Base-by-base conservation (phyloP, 2,888 invertebrate species). In the Azorinus chamasolen region DNA sequence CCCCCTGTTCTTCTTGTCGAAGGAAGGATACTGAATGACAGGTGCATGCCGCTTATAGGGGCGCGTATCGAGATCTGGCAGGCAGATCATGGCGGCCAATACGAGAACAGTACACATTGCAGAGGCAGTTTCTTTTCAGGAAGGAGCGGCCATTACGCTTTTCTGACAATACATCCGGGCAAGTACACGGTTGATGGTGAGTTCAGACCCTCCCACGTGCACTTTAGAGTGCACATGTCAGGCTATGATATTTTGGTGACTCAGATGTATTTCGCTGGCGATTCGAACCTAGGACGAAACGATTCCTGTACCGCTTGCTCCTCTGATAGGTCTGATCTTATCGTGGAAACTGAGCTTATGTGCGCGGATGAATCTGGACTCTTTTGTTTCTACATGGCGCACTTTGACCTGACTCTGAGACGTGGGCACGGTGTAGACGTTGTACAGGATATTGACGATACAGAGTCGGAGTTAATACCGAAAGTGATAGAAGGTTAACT, bases 191-290 rank as follows among this genome's bases (percentile, higher is more conserved):
- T 70, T 1, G 76, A 79, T 41, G 72, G 70, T 0, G 55, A 48
- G 25, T 79, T 59, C 46, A 59, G 82, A 51, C 82, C 82, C 1
- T 75, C 82, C 22, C 82, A 82, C 58, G 57, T 82, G 18, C 82
- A 82, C 51, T 82, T 79, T 41, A 63, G 76, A 27, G 70, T 82
- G 25, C 58, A 46, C 18, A 65, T 57, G 32, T 51, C 65, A 12
- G 82, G 73, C 3, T 75, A 53, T 20, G 61, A 82, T 24, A 70
- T 66, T 37, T 39, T 82, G 22, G 68, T 82, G 10, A 82, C 82
- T 4, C 82, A 82, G 61, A 82, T 82, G 82, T 82, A 82, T 46
- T 82, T 82, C 41, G n/a, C 58, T 25, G 79, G 82, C 18, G 82
- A 82, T 64, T 55, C 69, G 22, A 82, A 55, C 43, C 63, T 82